Percentiles rank a stretch among this genome's conserved stretches.
phyloP scores from a whole-genome alignment of 2,888 invertebrate species.

The Pilophorus perplexus region DNA sequence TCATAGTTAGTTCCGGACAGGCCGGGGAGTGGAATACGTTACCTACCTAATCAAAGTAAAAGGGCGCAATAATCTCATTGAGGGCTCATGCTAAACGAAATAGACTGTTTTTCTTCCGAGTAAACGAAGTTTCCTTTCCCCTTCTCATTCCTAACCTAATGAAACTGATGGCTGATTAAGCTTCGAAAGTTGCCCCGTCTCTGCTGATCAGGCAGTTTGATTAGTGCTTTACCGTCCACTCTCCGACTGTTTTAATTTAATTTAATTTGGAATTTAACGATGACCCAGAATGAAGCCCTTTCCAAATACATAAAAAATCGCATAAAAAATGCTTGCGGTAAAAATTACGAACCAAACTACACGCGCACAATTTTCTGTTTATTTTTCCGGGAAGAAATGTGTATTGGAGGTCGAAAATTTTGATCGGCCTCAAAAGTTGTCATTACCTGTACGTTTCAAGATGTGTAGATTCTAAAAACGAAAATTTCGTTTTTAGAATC shows the following conservation, averaged over 20 bases:
- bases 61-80: background rate
- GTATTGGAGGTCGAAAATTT: no score
- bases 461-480: no score
- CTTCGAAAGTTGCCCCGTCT: no score
- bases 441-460: background rate
- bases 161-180: background rate
- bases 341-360: background rate
- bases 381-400: no score
- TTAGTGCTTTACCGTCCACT: no score
- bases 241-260: no score
- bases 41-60: background rate
- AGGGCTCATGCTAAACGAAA: background rate
- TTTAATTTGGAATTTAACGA: no score
- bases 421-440: background rate
- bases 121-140: background rate
- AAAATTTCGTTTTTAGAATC: no score
- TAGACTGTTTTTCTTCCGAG: background rate
- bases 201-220: no score
- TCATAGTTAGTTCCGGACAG: no score
- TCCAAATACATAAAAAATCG: background rate
- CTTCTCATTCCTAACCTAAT: background rate
- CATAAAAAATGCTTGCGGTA: background rate
- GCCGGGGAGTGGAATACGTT: background rate
- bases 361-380: no score
- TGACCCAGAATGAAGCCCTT: no score